These are phyloP conservation scores for Tipula lateralis DNA, from an alignment of 2,888 invertebrate genomes.

Conservation along the genomic window DNA sequence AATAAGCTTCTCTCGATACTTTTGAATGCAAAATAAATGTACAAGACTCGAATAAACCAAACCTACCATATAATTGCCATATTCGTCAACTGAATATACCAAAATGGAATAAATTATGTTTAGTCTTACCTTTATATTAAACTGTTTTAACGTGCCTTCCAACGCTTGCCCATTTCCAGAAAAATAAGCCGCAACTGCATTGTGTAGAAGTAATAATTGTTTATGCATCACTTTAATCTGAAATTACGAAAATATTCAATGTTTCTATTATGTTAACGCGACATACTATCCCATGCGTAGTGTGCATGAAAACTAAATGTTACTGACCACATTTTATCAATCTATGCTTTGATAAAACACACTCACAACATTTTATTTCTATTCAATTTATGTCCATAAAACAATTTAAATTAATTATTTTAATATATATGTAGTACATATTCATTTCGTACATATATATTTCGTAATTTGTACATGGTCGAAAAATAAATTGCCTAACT, in stretches of 20 bases:
- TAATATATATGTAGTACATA: not conserved
- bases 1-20: too few relatives aligned
- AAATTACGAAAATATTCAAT: not conserved
- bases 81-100: too few relatives aligned
- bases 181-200: slow-evolving; percentile 95
- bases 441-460: too few relatives aligned
- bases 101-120: too few relatives aligned
- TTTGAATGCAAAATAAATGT: too few relatives aligned
- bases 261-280: not conserved
- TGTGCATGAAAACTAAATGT: not conserved
- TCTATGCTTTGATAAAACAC: not conserved
- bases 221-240: slow-evolving; percentile 99
- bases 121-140: slow-evolving; percentile 73
- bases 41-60: too few relatives aligned
- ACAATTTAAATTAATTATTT: not conserved
- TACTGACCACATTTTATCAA: slow-evolving; percentile 25
- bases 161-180: slow-evolving; percentile 91
- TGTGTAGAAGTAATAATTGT: slow-evolving; percentile 90
- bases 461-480: too few relatives aligned
- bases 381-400: not conserved
- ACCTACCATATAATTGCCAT: too few relatives aligned
- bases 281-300: not conserved
- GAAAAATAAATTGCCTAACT: too few relatives aligned
- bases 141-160: slow-evolving; percentile 91
- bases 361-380: not conserved